A percentile compares a stretch with the other conserved stretches of the same genome.
These are phyloP conservation scores for Cheilosia scutellata DNA, from an alignment of 2,888 invertebrate species.

Conservation along the genomic window DNA sequence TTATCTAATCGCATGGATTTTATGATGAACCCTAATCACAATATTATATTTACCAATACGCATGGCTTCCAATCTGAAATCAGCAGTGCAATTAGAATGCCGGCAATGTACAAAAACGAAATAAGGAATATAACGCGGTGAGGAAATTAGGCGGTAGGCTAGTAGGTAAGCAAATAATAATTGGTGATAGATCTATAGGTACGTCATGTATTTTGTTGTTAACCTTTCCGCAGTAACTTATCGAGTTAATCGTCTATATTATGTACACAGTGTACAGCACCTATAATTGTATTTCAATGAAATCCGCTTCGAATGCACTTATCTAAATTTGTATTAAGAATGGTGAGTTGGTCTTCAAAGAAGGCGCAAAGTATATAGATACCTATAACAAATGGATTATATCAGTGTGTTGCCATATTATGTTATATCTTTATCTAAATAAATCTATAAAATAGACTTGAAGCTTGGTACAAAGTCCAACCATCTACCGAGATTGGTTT, in stretches of 20 bases:
- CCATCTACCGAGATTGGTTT: no score
- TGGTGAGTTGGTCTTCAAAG: conserved; percentile 30
- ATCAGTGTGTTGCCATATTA: no score
- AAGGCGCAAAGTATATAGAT: conserved; percentile 35
- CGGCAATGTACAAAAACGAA: conserved; percentile 58
- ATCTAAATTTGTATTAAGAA: conserved; percentile 1
- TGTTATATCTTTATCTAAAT: no score
- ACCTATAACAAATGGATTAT: no score
- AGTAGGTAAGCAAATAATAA: conserved; percentile 67
- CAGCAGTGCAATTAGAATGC: conserved; percentile 67
- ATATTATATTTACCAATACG: conserved; percentile 68
- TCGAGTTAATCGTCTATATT: conserved; percentile 56
- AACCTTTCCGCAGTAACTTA: conserved; percentile 24
- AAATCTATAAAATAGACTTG: no score
- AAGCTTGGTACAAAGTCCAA: no score
- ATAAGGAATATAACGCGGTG: conserved; percentile 38
- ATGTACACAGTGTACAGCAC: conserved; percentile 7
- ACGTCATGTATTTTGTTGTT: conserved; percentile 48
- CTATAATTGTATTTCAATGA: conserved; percentile 50
- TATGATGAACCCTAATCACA: conserved; percentile 61
- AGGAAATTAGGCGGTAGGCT: conserved; percentile 60
- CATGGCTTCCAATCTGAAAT: conserved; percentile 70
- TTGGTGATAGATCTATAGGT: conserved; percentile 58
- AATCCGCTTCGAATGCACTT: conserved; percentile 23
- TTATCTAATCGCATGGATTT: conserved; percentile 67